Base-by-base conservation (phyloP, 92 coral and sea anemone genomes). In the Ricordea florida region DNA sequence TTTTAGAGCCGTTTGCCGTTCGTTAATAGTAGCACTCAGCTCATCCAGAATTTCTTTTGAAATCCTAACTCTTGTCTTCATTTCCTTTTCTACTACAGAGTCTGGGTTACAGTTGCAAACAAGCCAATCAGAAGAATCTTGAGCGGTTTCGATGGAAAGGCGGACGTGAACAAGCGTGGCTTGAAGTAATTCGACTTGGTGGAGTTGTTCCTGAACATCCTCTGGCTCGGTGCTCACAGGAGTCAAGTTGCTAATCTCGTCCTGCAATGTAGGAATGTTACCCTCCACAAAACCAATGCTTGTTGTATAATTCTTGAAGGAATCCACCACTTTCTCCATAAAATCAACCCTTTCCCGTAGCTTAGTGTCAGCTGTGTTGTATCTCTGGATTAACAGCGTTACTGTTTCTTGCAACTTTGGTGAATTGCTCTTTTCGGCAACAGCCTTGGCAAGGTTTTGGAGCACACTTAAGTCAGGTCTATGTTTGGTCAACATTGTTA, bases 201-300 rank as follows among this genome's bases (percentile, higher is more conserved):
- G 78, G 35, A 94, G 66, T 62, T 94, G 98, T 15, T 80, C 78
- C 65, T 92, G 89, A 27, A 89, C 91, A 40, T 73, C 87, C 10
- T 92, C 85, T 43, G 98, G 97, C 23, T 93, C 96, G 41, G 72
- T 55, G 50, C 97, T 92, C 53, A 92, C 63, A 1, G 97, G 97
- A 8, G 78, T 76, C 22, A 92, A 72, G 37, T 57, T 65, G 45
- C 74, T 71, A 21, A 94, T 78, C 38, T 83, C 77, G 6, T 82
- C 85, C 23, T 81, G 78, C 24, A 92, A 41, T 40, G 68, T 80
- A 31, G 98, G 97, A 21, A 89, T 79, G 63, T 80, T 80, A 56
- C 87, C 78, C 43, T 94, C 97, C 29, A 92, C 87, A 34, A 76
- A 71, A 22, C 80, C 59, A 22, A 85, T 80, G 76, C 61, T 84